Evolutionary conservation across 2,888 invertebrate genomes (phyloP).

Genomic region (Phrixothrix hirtus): DNA sequence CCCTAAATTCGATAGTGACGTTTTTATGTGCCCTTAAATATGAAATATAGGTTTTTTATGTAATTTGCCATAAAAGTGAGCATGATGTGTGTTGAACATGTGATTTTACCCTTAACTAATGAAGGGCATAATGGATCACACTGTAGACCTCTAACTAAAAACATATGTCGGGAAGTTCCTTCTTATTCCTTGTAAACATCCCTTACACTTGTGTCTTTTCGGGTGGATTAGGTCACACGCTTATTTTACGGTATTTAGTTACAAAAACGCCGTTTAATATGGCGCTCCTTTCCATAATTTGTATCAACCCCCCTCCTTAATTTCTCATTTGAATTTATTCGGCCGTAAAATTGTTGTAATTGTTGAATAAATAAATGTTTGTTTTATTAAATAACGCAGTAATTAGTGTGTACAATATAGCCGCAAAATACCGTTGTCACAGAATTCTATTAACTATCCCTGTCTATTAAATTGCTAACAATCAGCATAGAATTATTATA

Average conservation of each 20-base stretch:
- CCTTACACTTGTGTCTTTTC: slow-evolving; percentile 31
- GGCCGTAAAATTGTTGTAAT: too few relatives aligned
- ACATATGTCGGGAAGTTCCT: slow-evolving; percentile 41
- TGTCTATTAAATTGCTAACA: too few relatives aligned
- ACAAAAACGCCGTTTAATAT: slow-evolving; percentile 18
- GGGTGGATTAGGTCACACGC: slow-evolving; percentile 32
- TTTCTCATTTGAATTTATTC: too few relatives aligned
- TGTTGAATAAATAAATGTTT: too few relatives aligned
- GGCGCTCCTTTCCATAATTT: slow-evolving; percentile 6
- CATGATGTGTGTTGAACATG: slow-evolving; percentile 38
- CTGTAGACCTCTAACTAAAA: slow-evolving; percentile 46
- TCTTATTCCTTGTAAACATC: slow-evolving; percentile 31
- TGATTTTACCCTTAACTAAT: slow-evolving; percentile 34
- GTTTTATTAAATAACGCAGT: too few relatives aligned
- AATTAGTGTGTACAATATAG: too few relatives aligned
- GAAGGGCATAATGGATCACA: slow-evolving; percentile 42
- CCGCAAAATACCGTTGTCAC: too few relatives aligned
- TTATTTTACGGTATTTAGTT: slow-evolving; percentile 31
- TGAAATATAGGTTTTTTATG: slow-evolving; percentile 41
- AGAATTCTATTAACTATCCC: too few relatives aligned
- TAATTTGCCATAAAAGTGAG: slow-evolving; percentile 38
- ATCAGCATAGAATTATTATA: too few relatives aligned
- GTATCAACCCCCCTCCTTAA: too few relatives aligned
- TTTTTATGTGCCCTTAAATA: slow-evolving; percentile 35
- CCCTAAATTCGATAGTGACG: slow-evolving; percentile 36